These are phyloP conservation scores for Linhomoeus sp. DNA, from an alignment of 2,888 invertebrate genomes.

Conservation along the genomic window DNA sequence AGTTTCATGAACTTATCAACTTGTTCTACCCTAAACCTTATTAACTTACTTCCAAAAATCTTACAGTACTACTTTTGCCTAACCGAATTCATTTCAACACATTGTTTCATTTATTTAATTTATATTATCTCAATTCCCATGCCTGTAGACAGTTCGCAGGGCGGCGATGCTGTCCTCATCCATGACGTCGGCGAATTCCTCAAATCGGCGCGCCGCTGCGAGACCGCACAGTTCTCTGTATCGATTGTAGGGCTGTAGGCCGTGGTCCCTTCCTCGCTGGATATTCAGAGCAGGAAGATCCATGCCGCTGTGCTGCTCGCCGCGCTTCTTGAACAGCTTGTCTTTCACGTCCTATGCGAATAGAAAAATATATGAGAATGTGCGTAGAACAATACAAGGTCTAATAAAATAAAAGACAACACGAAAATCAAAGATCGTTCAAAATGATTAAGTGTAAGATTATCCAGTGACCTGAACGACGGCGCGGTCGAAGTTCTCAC, in stretches of 20 bases:
- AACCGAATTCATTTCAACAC: no score
- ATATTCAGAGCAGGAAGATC: constrained; percentile 73
- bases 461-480: neutral
- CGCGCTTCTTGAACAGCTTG: constrained; percentile 52
- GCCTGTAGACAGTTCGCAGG: constrained; percentile 2
- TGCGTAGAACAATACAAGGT: neutral
- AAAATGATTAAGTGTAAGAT: no score
- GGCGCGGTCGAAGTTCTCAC: constrained; percentile 22
- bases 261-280: constrained; percentile 67
- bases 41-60: no score
- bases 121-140: neutral
- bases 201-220: constrained; percentile 59
- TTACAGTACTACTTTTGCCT: no score
- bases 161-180: constrained; percentile 39
- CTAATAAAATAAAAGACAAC: neutral
- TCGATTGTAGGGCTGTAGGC: constrained; percentile 50
- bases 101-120: no score
- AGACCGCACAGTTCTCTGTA: constrained; percentile 51
- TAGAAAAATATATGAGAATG: no score
- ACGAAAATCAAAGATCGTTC: neutral
- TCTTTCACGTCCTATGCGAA: neutral
- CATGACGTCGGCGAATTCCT: constrained; percentile 53
- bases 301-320: constrained; percentile 51
- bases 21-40: no score
- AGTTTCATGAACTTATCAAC: no score